These are phyloP conservation scores for Mystacornis crossleyi DNA, from an alignment of 2,113 vertebrate species.

Conservation along the genomic window DNA sequence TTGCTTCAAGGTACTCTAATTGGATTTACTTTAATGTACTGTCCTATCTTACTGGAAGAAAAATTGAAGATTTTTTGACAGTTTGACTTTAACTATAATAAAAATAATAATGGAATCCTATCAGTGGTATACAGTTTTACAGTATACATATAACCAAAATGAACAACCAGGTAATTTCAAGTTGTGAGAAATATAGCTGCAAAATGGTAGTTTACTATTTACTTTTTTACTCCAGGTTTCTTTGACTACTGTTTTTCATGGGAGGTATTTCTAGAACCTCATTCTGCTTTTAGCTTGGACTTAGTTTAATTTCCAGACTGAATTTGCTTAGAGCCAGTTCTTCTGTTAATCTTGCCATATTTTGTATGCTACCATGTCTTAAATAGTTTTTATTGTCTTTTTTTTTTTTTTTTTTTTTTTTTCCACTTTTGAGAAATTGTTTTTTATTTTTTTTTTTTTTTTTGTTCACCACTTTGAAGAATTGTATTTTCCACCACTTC, in stretches of 20 bases:
- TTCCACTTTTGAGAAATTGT: no score
- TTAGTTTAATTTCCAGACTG: neutral
- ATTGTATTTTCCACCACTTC: neutral
- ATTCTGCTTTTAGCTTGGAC: neutral
- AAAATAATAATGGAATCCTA: neutral
- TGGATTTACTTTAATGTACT: neutral
- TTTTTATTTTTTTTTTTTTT: no score
- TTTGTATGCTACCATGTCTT: neutral
- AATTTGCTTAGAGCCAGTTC: neutral
- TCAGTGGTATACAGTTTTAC: neutral
- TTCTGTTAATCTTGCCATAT: neutral
- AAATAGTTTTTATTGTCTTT: neutral
- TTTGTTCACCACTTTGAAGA: neutral
- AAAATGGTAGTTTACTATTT: neutral
- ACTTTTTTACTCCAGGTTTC: neutral
- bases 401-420: neutral
- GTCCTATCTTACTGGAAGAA: neutral
- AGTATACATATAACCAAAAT: neutral
- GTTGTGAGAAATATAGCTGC: neutral
- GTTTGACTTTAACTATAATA: neutral
- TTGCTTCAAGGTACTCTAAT: constrained; percentile 18
- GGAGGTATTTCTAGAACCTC: neutral
- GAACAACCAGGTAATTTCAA: neutral
- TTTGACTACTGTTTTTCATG: neutral
- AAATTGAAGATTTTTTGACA: neutral